These are phyloP conservation scores for Colostygia pectinataria DNA, from an alignment of 2,888 invertebrate species.

Conservation along the genomic window DNA sequence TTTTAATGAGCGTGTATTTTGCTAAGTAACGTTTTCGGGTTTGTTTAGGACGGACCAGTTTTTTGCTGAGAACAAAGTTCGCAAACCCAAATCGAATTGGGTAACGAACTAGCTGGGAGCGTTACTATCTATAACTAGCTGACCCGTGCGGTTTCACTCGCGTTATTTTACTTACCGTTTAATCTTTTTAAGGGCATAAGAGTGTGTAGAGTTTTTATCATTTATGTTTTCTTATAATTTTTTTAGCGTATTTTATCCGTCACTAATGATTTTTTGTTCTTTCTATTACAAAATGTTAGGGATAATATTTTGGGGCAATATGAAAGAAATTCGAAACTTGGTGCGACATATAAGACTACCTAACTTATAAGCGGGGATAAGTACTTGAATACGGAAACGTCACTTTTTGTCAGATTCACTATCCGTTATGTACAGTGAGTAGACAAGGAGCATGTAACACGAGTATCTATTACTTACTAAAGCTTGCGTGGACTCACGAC, in stretches of 20 bases:
- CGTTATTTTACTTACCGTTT: no score
- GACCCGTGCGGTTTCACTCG: no score
- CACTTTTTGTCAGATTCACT: slow-evolving; percentile 10
- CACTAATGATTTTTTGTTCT: no score
- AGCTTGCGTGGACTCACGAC: no score
- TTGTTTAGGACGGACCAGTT: slow-evolving; percentile 52
- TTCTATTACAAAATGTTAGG: background rate
- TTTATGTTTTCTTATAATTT: no score
- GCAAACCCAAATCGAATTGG: slow-evolving; percentile 13
- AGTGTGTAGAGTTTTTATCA: no score
- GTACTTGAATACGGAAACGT: slow-evolving; percentile 12
- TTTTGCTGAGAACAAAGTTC: slow-evolving; percentile 43
- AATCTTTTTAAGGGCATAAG: no score
- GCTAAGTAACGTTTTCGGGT: slow-evolving; percentile 48
- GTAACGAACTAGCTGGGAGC: background rate
- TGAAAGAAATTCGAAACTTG: background rate
- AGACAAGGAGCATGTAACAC: no score
- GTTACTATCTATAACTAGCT: background rate
- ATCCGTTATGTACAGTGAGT: no score
- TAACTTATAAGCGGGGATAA: slow-evolving; percentile 2
- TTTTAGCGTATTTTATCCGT: no score
- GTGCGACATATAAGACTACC: slow-evolving; percentile 6
- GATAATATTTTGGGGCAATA: background rate
- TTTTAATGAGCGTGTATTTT: slow-evolving; percentile 55
- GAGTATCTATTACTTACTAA: no score